A percentile compares a stretch with the other conserved stretches of the same genome.
Evolutionary conservation across 2,113 vertebrate genomes (phyloP).

Genomic region (Zosterops japonicus): DNA sequence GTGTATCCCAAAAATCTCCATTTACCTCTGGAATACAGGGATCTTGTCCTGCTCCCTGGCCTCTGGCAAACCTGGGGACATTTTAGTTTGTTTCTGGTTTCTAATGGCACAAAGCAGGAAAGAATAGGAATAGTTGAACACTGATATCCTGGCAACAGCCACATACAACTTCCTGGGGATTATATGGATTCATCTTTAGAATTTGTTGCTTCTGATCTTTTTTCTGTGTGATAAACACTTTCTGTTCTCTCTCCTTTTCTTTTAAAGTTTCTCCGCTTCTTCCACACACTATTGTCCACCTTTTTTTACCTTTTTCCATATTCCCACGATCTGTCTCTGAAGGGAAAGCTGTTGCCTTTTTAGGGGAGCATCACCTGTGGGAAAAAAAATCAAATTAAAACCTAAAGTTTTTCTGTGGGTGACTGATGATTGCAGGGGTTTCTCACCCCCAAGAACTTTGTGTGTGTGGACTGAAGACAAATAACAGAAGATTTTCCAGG

Average conservation of each 20-base stretch:
- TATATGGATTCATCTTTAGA: not conserved
- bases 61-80: not conserved
- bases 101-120: not conserved
- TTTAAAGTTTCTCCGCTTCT: not conserved
- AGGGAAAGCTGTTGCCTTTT: not conserved
- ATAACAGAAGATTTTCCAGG: not conserved
- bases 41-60: not conserved
- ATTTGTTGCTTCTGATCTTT: not conserved
- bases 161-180: not conserved
- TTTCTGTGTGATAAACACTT: not conserved
- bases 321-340: not conserved
- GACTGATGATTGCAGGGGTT: not conserved
- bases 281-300: not conserved
- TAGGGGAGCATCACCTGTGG: not conserved
- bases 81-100: not conserved
- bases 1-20: not conserved
- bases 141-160: not conserved
- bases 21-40: not conserved
- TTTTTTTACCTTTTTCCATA: not conserved
- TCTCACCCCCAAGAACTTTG: not conserved
- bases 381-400: not conserved
- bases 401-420: not conserved
- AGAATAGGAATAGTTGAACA: not conserved
- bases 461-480: not conserved
- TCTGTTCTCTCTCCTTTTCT: not conserved